Conservation (phyloP, 2,888 invertebrate genomes). For the Pseudoips prasinana region DNA sequence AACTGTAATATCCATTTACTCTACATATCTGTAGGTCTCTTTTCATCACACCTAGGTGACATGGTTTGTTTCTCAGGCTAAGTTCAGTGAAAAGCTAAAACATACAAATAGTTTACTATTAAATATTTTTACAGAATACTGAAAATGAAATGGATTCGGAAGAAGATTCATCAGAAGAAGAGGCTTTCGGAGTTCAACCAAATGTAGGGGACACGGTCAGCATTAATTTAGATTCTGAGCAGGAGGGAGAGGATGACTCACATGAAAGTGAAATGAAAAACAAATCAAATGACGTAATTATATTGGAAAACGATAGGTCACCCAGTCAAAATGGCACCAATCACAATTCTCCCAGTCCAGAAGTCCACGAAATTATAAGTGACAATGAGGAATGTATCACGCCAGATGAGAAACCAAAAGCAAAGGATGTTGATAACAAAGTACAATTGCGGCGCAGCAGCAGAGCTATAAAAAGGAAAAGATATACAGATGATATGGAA, state of each 20-base stretch:
- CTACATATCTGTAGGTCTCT: too few species aligned
- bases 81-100: too few species aligned
- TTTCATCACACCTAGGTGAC: too few species aligned
- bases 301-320: conserved; percentile 45
- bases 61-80: too few species aligned
- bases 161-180: conserved; percentile 48
- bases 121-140: conserved; percentile 40
- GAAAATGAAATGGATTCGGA: conserved; percentile 50
- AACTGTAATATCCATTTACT: too few species aligned
- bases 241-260: conserved; percentile 49
- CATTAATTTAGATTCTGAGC: conserved; percentile 63
- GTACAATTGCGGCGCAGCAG: conserved; percentile 56
- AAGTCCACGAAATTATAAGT: conserved; percentile 66
- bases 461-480: conserved; percentile 76
- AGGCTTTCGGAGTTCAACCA: conserved; percentile 42
- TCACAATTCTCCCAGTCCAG: conserved; percentile 43
- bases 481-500: conserved; percentile 77
- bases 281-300: conserved; percentile 45
- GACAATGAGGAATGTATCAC: conserved; percentile 73
- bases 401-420: conserved; percentile 47
- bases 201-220: conserved; percentile 60
- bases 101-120: too few species aligned
- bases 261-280: conserved; percentile 41
- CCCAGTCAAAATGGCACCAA: conserved; percentile 47
- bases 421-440: conserved; percentile 35